Evolutionary conservation across 2,888 invertebrate species (phyloP).

Genomic region (Drosophila mettleri): DNA sequence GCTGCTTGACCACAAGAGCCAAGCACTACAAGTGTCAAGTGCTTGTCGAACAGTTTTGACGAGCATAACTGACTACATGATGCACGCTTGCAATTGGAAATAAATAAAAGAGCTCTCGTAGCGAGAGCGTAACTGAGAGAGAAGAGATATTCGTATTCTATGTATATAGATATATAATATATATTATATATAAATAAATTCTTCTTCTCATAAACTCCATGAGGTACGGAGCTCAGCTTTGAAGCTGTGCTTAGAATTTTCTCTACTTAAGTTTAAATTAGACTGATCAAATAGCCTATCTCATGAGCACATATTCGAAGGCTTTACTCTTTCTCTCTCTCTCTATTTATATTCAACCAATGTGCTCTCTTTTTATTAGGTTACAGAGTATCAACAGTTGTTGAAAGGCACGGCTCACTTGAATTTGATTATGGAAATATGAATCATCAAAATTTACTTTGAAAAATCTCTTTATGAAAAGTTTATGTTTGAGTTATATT

Average conservation of each 20-base stretch:
- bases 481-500: background rate
- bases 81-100: background rate
- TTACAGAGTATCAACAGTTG: background rate
- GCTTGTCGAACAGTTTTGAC: background rate
- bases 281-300: background rate
- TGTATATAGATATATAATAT: background rate
- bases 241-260: background rate
- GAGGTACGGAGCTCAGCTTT: background rate
- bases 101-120: background rate
- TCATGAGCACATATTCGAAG: background rate
- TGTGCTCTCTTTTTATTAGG: background rate
- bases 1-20: constrained; percentile 34
- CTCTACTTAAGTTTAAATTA: background rate
- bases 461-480: constrained; percentile 11
- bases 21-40: constrained; percentile 70
- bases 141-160: too few relatives aligned
- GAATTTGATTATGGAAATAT: constrained; percentile 5
- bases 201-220: too few relatives aligned
- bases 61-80: background rate
- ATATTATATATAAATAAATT: too few relatives aligned
- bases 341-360: too few relatives aligned
- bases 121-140: background rate
- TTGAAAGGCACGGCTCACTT: constrained; percentile 33
- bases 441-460: constrained; percentile 27
- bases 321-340: background rate